Evolutionary conservation across 1,140 invertebrate species (phyloP), one percentile per base, ranked within the genome.

Genomic region (Nomia melanderi): DNA sequence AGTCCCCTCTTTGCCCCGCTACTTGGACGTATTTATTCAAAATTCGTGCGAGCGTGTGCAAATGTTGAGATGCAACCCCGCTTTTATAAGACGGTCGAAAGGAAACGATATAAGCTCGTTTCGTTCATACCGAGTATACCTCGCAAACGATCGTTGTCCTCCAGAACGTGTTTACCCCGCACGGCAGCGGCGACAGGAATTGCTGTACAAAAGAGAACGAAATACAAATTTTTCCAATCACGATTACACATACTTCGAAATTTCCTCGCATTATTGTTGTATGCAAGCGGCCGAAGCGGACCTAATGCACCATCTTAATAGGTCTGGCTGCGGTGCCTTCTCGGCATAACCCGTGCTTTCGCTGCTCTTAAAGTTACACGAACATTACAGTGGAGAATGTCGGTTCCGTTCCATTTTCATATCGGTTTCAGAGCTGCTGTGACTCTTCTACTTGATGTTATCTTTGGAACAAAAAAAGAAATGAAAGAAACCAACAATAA

Each of bases 71-170:
- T 57, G 11, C 39, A 67, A 17, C 17, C 29, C 60, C 36, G 69
- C 69, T 78, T 81, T 75, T 20, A 2, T 27, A n/a, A 33, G 11
- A 47, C 20, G 39, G 59, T 77, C 33, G 64, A 54, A 59, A 63
- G 23, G 20, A 36, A 29, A 39, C n/a, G 44, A 76, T 73, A 72
- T 72, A 20, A 31, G 31, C 9, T 31, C 2, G n/a, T 57, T 17
- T 67, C 33, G 56, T 77, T 50, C 53, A 78, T 73, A 83, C 54
- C 77, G 66, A 77, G 57, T 39, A 62, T 79, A 83, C 31, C 65
- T 53, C 77, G 76, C 80, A 82, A 70, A 72, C 56, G 65, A 59
- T 78, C 70, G 64, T 74, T 78, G 80, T 83, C 69, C 75, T 83
- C 77, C 69, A 82, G 14, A 60, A 60, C 53, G 23, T 63, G 79